phyloP scores from a whole-genome alignment of 2,113 vertebrate species.

The Nycticebus coucang region DNA sequence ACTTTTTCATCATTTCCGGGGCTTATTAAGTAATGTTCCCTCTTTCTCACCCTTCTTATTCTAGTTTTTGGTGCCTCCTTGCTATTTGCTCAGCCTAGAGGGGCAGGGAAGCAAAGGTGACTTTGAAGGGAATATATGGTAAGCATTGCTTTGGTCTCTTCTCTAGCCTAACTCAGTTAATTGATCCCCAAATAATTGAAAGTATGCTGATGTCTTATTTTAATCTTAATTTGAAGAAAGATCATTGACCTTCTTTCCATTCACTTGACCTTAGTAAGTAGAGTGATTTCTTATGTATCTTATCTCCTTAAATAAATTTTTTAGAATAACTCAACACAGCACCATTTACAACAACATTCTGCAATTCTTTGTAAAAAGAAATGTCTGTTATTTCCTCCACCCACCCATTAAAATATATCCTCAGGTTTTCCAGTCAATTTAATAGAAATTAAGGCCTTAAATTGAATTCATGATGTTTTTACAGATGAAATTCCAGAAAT shows the following conservation, averaged over 20 bases:
- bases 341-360: neutral
- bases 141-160: neutral
- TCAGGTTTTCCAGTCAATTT: neutral
- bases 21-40: neutral
- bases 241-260: neutral
- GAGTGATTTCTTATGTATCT: neutral
- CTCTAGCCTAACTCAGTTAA: neutral
- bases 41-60: neutral
- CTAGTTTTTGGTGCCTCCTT: neutral
- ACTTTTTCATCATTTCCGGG: neutral
- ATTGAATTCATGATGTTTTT: neutral
- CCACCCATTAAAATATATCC: neutral
- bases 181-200: neutral
- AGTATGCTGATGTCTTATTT: neutral
- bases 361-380: neutral
- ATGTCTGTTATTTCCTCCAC: neutral
- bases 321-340: neutral
- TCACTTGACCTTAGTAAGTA: neutral
- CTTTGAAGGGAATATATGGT: neutral
- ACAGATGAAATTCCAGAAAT: neutral
- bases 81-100: neutral
- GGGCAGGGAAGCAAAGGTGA: neutral
- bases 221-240: neutral
- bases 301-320: neutral
- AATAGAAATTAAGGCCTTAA: neutral